Conservation (phyloP, 1,140 invertebrate species). For the Acromyrmex heyeri region DNA sequence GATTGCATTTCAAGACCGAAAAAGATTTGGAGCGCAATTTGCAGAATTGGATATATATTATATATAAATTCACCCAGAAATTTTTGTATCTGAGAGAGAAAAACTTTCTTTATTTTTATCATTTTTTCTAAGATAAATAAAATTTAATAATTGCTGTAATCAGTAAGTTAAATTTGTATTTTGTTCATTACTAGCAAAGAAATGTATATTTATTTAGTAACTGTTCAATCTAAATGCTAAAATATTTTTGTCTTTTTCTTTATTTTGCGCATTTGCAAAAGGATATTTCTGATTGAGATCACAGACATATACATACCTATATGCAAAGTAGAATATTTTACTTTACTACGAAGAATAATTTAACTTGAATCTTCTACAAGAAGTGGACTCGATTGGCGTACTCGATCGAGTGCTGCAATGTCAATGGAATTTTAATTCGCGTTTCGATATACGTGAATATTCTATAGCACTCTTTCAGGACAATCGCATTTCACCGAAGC, state of each 20-base stretch:
- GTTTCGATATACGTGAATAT: conserved; percentile 47
- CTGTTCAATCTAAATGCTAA: background rate
- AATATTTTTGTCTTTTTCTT: background rate
- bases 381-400: conserved; percentile 23
- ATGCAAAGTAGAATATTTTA: background rate
- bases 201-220: too few relatives aligned
- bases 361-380: conserved; percentile 11
- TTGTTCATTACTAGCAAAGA: too few relatives aligned
- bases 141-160: too few relatives aligned
- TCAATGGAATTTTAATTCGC: conserved; percentile 49
- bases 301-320: background rate
- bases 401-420: conserved; percentile 32
- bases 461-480: background rate
- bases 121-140: too few relatives aligned
- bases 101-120: too few relatives aligned
- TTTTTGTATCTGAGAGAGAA: too few relatives aligned
- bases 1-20: too few relatives aligned
- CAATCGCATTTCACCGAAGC: conserved; percentile 29
- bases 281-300: background rate
- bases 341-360: conserved; percentile 18
- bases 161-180: too few relatives aligned
- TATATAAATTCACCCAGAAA: too few relatives aligned
- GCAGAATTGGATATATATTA: too few relatives aligned
- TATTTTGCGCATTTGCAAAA: background rate
- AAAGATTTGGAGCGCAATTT: too few relatives aligned